Base-by-base conservation (phyloP, 2,113 vertebrate genomes). In the Elephas maximus region DNA sequence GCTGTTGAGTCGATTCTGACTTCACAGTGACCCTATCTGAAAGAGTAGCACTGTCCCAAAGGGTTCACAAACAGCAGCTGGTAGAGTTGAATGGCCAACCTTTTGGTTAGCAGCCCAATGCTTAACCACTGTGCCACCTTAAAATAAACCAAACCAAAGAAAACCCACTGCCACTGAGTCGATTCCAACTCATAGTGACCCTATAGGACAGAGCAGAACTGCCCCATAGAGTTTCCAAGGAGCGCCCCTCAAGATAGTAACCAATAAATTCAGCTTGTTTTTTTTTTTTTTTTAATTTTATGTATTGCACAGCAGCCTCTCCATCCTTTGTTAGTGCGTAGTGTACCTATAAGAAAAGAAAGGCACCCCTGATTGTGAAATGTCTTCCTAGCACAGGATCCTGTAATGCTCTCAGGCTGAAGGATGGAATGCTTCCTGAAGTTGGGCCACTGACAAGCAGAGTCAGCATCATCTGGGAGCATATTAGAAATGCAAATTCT, bases 401-500 rank as follows among this genome's bases (percentile, higher is more conserved):
- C 77, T 45, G 9, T 23, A 91, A 62, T 28, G 28, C 12, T 74
- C 9, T 92, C 71, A 45, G 26, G 21, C 41, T 80, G 71, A 89
- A 62, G 0, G 26, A 37, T 30, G 41, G 78, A 67, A 83, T 88
- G 83, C 23, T 53, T n/a, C 82, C 28, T 60, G 37, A 24, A 81
- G 11, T 45, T 73, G 26, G 57, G 41, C 37, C 73, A 76, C 23
- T 26, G 14, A 77, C 33, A 3, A 12, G 57, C 37, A 48, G 28
- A 1, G 1, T 33, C 21, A 71, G 57, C 23, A 45, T 77, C 17
- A 74, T 41, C 69, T 74, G n/a, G 37, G 45, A 69, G 23, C 60
- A 81, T 82, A 20, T 67, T 88, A 53, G 45, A 88, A 82, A 96
- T 74, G 51, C 23, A 91, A 37, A 53, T 88, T 96, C 48, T n/a